A percentile compares a stretch with the other conserved stretches of the same genome.
Evolutionary conservation across 1,140 invertebrate species (phyloP).

Genomic region (Sycobia sp.): DNA sequence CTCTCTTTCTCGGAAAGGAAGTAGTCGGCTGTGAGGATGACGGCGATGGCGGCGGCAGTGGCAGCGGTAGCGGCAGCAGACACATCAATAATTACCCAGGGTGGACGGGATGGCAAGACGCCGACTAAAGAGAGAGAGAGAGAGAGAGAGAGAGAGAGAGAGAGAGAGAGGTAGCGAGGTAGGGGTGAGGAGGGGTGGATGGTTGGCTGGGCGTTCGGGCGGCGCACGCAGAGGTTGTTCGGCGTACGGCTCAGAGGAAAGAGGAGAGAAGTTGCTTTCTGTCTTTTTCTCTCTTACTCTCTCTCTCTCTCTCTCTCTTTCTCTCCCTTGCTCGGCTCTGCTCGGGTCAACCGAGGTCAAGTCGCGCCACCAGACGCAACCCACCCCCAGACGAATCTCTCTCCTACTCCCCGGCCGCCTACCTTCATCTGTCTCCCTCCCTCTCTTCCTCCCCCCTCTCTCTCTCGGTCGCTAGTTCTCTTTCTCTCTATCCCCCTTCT

Average conservation of each 20-base stretch:
- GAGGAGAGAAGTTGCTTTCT: too few species aligned
- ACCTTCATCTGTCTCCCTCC: constrained; percentile 31
- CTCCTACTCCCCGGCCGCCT: constrained; percentile 23
- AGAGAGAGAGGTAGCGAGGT: too few species aligned
- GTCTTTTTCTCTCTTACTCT: too few species aligned
- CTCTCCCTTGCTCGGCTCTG: constrained; percentile 1
- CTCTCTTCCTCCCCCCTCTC: not conserved
- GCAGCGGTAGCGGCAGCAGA: constrained; percentile 50
- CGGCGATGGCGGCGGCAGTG: constrained; percentile 33
- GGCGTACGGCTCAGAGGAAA: not conserved
- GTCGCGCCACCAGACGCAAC: constrained; percentile 59
- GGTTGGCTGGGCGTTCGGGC: constrained; percentile 32
- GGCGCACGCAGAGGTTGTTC: constrained; percentile 30
- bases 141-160: too few species aligned
- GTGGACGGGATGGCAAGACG: constrained; percentile 55
- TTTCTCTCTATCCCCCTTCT: constrained; percentile 1
- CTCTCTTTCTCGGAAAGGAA: constrained; percentile 27
- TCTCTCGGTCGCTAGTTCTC: constrained; percentile 23
- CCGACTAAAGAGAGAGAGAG: too few species aligned
- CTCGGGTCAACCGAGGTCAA: constrained; percentile 60
- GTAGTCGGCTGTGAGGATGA: constrained; percentile 33
- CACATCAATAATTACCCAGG: constrained; percentile 61
- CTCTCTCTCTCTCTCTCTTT: constrained; percentile 7
- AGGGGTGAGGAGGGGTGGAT: constrained; percentile 36
- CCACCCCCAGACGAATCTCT: constrained; percentile 40